Evolutionary conservation across 2,888 invertebrate genomes (phyloP).

Genomic region (Danaus chrysippus): DNA sequence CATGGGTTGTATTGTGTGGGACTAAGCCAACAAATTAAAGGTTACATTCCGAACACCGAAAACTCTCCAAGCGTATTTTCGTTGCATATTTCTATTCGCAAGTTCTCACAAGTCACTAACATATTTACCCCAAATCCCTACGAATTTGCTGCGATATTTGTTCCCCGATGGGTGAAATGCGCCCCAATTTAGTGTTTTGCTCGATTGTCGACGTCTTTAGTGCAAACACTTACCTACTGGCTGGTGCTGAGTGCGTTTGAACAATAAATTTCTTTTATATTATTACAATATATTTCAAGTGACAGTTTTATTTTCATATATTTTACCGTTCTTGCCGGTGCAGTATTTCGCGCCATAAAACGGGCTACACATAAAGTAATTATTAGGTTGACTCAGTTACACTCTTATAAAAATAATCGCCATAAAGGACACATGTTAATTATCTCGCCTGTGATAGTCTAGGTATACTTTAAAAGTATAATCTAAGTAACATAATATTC

Average conservation of each 20-base stretch:
- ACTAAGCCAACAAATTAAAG: neutral
- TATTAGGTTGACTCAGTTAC: slow-evolving; percentile 27
- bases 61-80: neutral
- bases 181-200: slow-evolving; percentile 16
- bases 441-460: slow-evolving; percentile 23
- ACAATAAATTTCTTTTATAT: slow-evolving; percentile 45
- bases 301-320: slow-evolving; percentile 42
- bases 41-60: neutral
- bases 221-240: slow-evolving; percentile 45
- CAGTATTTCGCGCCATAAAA: slow-evolving; percentile 31
- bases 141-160: slow-evolving; percentile 15
- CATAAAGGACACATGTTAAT: slow-evolving; percentile 22
- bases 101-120: slow-evolving; percentile 8
- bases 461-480: too few relatives aligned
- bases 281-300: slow-evolving; percentile 41
- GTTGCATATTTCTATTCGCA: slow-evolving; percentile 1
- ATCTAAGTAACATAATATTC: neutral
- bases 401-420: slow-evolving; percentile 25
- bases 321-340: slow-evolving; percentile 30
- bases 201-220: slow-evolving; percentile 25
- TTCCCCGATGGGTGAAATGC: slow-evolving; percentile 11
- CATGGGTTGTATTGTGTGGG: neutral
- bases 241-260: slow-evolving; percentile 36
- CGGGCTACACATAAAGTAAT: slow-evolving; percentile 25
- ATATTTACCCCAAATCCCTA: slow-evolving; percentile 11